phyloP scores from a whole-genome alignment of 2,113 vertebrate species.

The Cyprinodon tularosa region DNA sequence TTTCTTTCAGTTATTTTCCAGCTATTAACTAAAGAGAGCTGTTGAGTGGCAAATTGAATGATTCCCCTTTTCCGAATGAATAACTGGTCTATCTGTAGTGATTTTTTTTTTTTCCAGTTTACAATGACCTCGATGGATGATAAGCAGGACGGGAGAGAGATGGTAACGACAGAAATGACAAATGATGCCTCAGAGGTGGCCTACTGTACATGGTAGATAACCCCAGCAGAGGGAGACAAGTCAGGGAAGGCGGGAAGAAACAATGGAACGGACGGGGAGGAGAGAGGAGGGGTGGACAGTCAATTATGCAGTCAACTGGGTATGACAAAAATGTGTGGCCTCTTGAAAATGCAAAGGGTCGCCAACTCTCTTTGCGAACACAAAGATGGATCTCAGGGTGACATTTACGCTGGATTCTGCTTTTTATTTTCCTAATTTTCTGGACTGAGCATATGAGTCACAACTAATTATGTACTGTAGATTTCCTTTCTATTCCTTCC shows the following conservation, averaged over 20 bases:
- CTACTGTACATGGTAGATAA: conserved; percentile 57
- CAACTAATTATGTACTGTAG: conserved; percentile 38
- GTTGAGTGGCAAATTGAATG: conserved; percentile 1
- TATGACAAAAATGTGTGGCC: conserved; percentile 59
- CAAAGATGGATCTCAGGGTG: conserved; percentile 35
- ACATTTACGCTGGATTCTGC: conserved; percentile 47
- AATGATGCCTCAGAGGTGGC: conserved; percentile 26
- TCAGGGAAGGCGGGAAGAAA: neutral
- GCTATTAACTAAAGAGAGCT: neutral
- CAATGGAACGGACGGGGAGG: conserved; percentile 28
- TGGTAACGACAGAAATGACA: conserved; percentile 33
- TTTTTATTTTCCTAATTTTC: neutral
- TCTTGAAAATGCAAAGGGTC: conserved; percentile 41
- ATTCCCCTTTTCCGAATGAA: neutral
- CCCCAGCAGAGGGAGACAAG: conserved; percentile 44
- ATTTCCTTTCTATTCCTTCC: conserved; percentile 16
- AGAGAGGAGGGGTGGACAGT: conserved; percentile 25
- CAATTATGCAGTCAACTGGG: conserved; percentile 25
- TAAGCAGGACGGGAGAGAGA: conserved; percentile 23
- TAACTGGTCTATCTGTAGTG: neutral
- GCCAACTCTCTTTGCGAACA: conserved; percentile 39
- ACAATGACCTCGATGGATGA: conserved; percentile 62
- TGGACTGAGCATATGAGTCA: conserved; percentile 35
- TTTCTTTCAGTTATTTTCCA: neutral
- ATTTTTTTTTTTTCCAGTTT: conserved; percentile 19